These are phyloP conservation scores for Falco cherrug DNA, from an alignment of 2,797 vertebrate species.

Conservation along the genomic window DNA sequence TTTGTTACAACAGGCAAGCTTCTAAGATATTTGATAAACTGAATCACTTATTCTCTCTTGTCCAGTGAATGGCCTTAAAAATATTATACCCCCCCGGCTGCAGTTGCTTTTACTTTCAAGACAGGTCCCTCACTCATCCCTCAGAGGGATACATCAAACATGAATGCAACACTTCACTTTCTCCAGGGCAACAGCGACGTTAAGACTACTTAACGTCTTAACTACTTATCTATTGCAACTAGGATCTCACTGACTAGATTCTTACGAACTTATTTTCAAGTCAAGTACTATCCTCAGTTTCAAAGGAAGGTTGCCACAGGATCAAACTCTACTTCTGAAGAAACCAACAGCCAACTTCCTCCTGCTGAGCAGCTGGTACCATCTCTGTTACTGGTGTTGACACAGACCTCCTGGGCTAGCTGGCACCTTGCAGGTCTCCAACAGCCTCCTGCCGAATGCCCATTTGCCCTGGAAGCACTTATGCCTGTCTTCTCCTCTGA, in stretches of 20 bases:
- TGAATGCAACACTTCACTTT: background rate
- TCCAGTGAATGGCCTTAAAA: background rate
- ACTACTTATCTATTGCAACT: background rate
- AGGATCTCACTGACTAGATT: background rate
- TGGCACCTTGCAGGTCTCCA: background rate
- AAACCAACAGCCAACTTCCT: background rate
- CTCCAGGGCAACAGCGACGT: background rate
- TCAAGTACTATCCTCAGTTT: background rate
- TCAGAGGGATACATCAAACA: background rate
- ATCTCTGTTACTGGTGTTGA: background rate
- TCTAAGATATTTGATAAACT: background rate
- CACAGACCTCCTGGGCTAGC: background rate
- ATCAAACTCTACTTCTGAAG: background rate
- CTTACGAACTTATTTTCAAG: background rate
- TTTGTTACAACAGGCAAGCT: background rate
- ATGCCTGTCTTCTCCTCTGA: background rate
- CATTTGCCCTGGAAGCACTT: background rate
- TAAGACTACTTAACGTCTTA: background rate
- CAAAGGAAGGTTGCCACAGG: background rate
- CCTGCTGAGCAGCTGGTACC: background rate
- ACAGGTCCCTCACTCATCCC: background rate
- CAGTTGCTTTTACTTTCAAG: background rate
- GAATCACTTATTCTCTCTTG: background rate
- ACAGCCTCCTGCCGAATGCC: background rate
- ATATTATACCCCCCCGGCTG: background rate